These are phyloP conservation scores for Dryocosmus kuriphilus DNA, from an alignment of 2,888 invertebrate species.

Conservation along the genomic window DNA sequence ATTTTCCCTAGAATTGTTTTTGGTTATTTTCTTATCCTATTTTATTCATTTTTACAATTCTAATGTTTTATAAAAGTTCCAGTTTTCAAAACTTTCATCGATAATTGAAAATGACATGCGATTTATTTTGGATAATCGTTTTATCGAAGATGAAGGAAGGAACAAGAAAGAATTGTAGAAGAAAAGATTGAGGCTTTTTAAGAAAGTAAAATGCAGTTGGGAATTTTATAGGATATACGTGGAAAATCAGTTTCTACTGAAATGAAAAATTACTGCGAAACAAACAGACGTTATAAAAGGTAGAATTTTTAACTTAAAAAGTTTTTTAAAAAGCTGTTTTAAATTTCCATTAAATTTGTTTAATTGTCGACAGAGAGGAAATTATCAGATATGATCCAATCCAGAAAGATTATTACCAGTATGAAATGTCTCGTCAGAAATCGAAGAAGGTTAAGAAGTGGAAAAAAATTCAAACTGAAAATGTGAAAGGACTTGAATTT, in stretches of 20 bases:
- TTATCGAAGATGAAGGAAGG: conserved; percentile 81
- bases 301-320: conserved; percentile 14
- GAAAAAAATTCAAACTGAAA: conserved; percentile 68
- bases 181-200: conserved; percentile 70
- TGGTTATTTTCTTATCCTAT: too few relatives aligned
- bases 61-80: conserved; percentile 54
- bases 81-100: conserved; percentile 86
- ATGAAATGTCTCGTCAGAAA: conserved; percentile 64
- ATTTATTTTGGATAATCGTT: conserved; percentile 87
- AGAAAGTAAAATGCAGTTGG: conserved; percentile 80
- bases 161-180: conserved; percentile 65
- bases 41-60: not conserved
- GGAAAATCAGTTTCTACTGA: conserved; percentile 74
- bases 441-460: conserved; percentile 63
- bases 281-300: conserved; percentile 2
- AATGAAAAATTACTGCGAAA: conserved; percentile 40
- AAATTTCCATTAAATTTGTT: not conserved
- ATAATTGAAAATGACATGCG: conserved; percentile 87
- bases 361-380: conserved; percentile 59
- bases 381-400: conserved; percentile 75
- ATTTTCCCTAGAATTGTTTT: too few relatives aligned
- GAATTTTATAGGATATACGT: conserved; percentile 80
- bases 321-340: not conserved
- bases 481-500: conserved; percentile 62
- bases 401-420: conserved; percentile 64